Conservation (phyloP, 2,113 vertebrate genomes). For the Hystrix cristata region DNA sequence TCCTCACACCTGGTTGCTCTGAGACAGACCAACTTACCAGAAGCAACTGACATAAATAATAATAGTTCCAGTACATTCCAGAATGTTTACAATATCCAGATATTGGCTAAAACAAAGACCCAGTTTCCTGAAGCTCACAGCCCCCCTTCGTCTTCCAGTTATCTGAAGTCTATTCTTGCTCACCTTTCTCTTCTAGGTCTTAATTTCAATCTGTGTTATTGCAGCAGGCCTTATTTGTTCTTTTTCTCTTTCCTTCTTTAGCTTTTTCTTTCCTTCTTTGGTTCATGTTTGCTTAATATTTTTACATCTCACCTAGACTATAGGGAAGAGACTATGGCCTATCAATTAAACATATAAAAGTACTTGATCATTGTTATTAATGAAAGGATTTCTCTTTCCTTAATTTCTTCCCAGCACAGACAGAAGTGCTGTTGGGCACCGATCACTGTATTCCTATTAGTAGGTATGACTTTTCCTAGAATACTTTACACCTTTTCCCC, state of each 20-base stretch:
- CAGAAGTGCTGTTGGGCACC: not conserved
- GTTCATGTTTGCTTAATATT: not conserved
- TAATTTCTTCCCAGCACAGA: not conserved
- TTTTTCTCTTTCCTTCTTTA: not conserved
- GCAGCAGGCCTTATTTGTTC: not conserved
- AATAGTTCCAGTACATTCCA: not conserved
- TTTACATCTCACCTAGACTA: not conserved
- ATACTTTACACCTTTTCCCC: not conserved
- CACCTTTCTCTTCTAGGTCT: not conserved
- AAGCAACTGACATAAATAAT: conserved; percentile 2
- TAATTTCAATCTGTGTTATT: not conserved
- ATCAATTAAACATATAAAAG: not conserved
- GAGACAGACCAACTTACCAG: not conserved
- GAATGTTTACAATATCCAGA: not conserved
- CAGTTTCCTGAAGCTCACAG: not conserved
- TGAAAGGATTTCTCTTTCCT: not conserved
- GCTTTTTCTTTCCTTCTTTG: not conserved
- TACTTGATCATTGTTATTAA: not conserved
- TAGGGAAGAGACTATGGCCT: not conserved
- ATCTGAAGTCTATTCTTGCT: not conserved
- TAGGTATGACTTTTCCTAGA: not conserved
- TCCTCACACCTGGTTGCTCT: not conserved
- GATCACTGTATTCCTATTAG: not conserved
- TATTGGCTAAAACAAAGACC: conserved; percentile 7
- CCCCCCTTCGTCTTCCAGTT: not conserved